Conservation (phyloP, 2,797 vertebrate genomes). For the Valencia hispanica region DNA sequence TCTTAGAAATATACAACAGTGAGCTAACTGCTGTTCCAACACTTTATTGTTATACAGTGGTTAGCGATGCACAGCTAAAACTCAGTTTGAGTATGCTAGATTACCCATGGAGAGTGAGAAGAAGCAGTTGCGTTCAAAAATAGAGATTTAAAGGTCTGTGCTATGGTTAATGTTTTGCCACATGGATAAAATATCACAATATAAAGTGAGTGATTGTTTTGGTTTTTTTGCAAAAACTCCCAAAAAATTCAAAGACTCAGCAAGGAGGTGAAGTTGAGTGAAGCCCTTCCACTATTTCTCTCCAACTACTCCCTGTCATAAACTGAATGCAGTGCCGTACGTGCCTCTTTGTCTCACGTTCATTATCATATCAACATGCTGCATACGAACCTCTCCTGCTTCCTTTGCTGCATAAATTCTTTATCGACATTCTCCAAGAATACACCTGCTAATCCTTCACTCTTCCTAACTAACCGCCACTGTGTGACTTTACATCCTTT, state of each 20-base stretch:
- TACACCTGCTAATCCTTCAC: slow-evolving; percentile 69
- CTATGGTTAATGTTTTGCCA: slow-evolving; percentile 25
- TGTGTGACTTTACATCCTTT: slow-evolving; percentile 44
- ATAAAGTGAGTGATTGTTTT: slow-evolving; percentile 42
- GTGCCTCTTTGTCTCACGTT: slow-evolving; percentile 63
- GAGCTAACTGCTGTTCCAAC: slow-evolving; percentile 35
- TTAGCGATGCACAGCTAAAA: slow-evolving; percentile 33
- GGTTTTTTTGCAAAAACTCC: slow-evolving; percentile 42
- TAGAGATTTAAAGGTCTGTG: slow-evolving; percentile 43
- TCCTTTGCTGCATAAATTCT: slow-evolving; percentile 55
- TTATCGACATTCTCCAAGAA: slow-evolving; percentile 71
- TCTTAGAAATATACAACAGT: slow-evolving; percentile 23
- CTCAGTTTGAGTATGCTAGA: slow-evolving; percentile 22
- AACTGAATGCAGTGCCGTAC: slow-evolving; percentile 57
- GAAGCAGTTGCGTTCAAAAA: slow-evolving; percentile 25
- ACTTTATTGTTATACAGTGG: slow-evolving; percentile 38
- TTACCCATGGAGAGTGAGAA: slow-evolving; percentile 20
- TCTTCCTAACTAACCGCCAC: slow-evolving; percentile 50
- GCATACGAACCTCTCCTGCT: slow-evolving; percentile 46
- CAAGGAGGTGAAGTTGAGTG: slow-evolving; percentile 39
- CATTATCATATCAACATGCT: slow-evolving; percentile 62
- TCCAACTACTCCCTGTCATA: slow-evolving; percentile 57
- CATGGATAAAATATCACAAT: slow-evolving; percentile 51
- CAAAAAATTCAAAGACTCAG: slow-evolving; percentile 55
- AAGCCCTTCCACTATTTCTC: slow-evolving; percentile 64